phyloP scores from a whole-genome alignment of 2,888 invertebrate species.

The Cancer borealis region DNA sequence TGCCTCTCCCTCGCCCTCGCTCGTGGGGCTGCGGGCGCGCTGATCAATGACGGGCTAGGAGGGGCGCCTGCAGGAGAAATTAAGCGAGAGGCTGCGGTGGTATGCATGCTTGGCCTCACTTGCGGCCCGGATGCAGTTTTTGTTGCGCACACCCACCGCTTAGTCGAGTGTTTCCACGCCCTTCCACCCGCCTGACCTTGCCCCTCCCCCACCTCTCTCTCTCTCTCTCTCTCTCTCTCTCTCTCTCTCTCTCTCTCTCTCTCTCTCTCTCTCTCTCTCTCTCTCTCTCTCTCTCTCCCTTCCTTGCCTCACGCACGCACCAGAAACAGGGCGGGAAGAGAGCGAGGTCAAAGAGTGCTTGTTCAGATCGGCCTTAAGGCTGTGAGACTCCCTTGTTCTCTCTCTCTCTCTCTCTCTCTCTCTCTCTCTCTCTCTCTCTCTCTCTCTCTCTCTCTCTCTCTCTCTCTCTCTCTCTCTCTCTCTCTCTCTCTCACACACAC shows the following conservation, averaged over 20 bases:
- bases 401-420: slow-evolving; percentile 52
- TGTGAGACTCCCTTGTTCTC: slow-evolving; percentile 49
- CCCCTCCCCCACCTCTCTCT: not conserved
- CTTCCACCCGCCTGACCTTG: slow-evolving; percentile 36
- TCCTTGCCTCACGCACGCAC: slow-evolving; percentile 51
- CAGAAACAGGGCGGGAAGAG: not conserved
- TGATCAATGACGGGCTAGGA: slow-evolving; percentile 22
- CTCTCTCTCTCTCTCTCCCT: not conserved
- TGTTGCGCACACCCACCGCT: slow-evolving; percentile 22
- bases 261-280: not conserved
- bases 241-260: not conserved
- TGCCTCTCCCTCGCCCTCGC: slow-evolving; percentile 4
- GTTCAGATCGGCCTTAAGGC: slow-evolving; percentile 50
- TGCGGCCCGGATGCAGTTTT: slow-evolving; percentile 32
- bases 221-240: not conserved
- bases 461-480: no score
- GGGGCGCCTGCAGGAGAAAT: slow-evolving; percentile 27
- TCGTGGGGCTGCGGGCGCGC: slow-evolving; percentile 21
- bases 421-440: slow-evolving; percentile 60
- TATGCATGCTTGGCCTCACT: slow-evolving; percentile 22
- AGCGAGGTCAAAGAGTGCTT: slow-evolving; percentile 44
- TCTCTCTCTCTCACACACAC: not conserved
- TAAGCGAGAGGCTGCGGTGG: slow-evolving; percentile 17
- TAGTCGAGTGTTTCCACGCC: not conserved
- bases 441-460: slow-evolving; percentile 9